Base-by-base conservation (phyloP, 2,888 invertebrate species). In the Erynnis tages region DNA sequence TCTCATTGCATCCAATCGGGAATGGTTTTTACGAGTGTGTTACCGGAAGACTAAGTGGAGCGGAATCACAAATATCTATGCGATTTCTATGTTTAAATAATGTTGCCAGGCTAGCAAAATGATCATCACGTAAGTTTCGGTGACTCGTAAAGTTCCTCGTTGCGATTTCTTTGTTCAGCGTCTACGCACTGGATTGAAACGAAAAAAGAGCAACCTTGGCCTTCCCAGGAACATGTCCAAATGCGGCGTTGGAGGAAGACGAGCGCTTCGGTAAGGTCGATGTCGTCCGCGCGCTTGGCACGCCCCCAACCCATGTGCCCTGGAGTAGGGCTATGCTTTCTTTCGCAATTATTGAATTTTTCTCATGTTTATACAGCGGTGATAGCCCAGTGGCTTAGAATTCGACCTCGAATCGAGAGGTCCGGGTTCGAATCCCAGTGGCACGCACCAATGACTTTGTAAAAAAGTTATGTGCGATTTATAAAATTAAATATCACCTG, bases 201-300 rank as follows among this genome's bases (percentile, higher is more conserved):
- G 32, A 11, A 52, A 44, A 44, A 52, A 52, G 43, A 47, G 25
- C 46, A 58, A 58, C 56, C 58, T 59, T 58, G 57, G 55, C 56
- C 55, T 55, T 58, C 44, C 45, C 43, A 48, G 54, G 54, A 41
- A 48, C 45, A 58, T 53, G 58, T 52, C 69, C 67, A 59, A 66
- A 66, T 67, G 62, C 60, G 67, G 70, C 54, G 57, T 63, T 61
- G 56, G 57, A 62, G 63, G 62, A 63, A 65, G 58, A 54, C 35
- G 46, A 27, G 27, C 48, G 40, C n/a, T 49, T 45, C 53, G 52
- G 32, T 32, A 32, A 48, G 72, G 75, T 72, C 75, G 62, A 69
- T 71, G 63, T 60, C 58, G 54, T 59, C 60, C 61, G 67, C 69
- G 68, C 65, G 60, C 45, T 67, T 71, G 73, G 72, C 71, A 63